phyloP scores from a whole-genome alignment of 1,140 invertebrate species.

The Luehdorfia chinensis region DNA sequence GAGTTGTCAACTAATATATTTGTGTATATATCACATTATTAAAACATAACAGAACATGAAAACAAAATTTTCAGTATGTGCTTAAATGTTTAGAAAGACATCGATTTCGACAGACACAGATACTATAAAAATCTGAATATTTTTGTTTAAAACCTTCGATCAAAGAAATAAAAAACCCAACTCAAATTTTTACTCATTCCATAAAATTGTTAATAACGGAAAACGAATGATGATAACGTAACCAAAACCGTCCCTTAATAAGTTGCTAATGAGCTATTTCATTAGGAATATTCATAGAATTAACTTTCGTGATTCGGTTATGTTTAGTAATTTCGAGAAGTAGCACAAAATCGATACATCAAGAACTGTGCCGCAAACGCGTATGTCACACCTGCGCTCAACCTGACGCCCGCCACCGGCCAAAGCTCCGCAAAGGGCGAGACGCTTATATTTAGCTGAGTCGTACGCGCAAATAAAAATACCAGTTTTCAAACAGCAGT shows the following conservation, averaged over 20 bases:
- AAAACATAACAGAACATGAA: no score
- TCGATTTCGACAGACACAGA: no score
- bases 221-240: conserved; percentile 7
- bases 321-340: conserved; percentile 17
- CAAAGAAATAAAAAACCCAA: no score
- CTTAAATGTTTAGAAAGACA: no score
- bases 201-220: conserved; percentile 10
- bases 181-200: conserved; percentile 4
- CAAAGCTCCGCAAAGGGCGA: conserved; percentile 15
- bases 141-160: not conserved
- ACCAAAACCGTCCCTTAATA: conserved; percentile 14
- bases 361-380: conserved; percentile 26
- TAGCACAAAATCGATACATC: conserved; percentile 7
- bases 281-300: conserved; percentile 15
- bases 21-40: no score
- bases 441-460: conserved; percentile 31
- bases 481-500: not conserved
- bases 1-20: no score
- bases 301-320: conserved; percentile 15
- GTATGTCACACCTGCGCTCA: conserved; percentile 33
- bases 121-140: no score
- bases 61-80: no score
- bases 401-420: conserved; percentile 29
- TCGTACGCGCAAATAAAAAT: conserved; percentile 13
- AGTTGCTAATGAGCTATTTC: conserved; percentile 17